Evolutionary conservation across 2,113 vertebrate genomes (phyloP), one percentile per base, ranked within the genome.

Genomic region (Aviceda subcristata): DNA sequence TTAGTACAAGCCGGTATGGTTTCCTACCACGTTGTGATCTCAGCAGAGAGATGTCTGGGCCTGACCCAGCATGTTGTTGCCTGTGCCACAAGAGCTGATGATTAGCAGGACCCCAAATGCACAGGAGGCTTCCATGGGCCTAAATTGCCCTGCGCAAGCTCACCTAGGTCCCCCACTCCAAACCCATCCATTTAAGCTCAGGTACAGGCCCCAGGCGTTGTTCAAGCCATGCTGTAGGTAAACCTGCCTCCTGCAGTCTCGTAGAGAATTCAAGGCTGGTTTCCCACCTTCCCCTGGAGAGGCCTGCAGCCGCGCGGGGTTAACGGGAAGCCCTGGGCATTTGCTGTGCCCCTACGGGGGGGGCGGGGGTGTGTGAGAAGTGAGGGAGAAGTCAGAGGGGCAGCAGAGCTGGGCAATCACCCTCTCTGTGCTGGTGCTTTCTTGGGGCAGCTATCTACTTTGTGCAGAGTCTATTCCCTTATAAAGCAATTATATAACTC

Each of bases 171-270:
- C 16, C 9, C 10, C 2, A 7, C 11, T 16, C 26, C 51, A 27
- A 45, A 14, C 1, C 10, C 11, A 16, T 14, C 7, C 0, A 0
- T 18, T 16, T 29, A 21, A 34, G 2, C 6, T 7, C 19, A 16
- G 30, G 3, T 16, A 6, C 12, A 12, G 30, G 16, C 11, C 20
- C 9, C 1, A 7, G 38, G 12, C 1, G 0, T 5, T 22, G 15
- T 7, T 32, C 15, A 6, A 12, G 39, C 32, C 3, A 1, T 13
- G 13, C 26, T 34, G 17, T 2, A 23, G 24, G 19, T 29, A 5
- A 18, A 23, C 1, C 9, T 53, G 1, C 41, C 24, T 60, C 13
- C 32, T 23, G 21, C 14, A n/a, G 34, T 2, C 34, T 73, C 12
- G 16, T 7, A 19, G 34, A 51, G 56, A 20, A 55, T 10, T 19